Percentiles rank a stretch among this genome's conserved stretches.
Evolutionary conservation across 1,140 invertebrate genomes (phyloP).

Genomic region (Globodera rostochiensis): DNA sequence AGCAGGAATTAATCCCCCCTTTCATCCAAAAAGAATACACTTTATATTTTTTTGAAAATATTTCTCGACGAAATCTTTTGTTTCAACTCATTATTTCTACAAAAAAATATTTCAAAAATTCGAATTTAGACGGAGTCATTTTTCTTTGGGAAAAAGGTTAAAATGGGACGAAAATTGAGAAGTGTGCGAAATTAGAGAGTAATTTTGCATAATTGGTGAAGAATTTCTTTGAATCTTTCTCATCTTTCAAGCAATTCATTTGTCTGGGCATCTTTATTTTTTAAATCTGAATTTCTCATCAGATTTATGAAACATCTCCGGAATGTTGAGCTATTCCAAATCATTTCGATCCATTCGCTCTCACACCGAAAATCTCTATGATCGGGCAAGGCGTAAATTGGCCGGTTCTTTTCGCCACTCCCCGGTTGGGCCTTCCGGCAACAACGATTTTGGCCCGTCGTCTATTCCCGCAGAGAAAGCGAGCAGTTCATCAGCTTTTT

Average conservation of each 20-base stretch:
- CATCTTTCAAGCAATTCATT: neutral
- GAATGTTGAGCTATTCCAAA: conserved; percentile 43
- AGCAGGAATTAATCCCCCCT: too few relatives aligned
- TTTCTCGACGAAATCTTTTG: too few relatives aligned
- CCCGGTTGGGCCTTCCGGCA: neutral
- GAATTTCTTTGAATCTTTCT: conserved; percentile 4
- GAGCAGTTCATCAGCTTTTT: neutral
- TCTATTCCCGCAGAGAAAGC: conserved; percentile 11
- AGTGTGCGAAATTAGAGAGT: neutral
- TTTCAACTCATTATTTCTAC: too few relatives aligned
- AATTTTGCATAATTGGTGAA: neutral
- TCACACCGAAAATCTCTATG: conserved; percentile 45
- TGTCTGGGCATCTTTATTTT: neutral
- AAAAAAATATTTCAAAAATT: too few relatives aligned
- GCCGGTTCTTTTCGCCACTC: conserved; percentile 37
- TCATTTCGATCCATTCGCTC: conserved; percentile 42
- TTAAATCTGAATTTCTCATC: neutral
- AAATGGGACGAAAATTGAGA: conserved; percentile 3
- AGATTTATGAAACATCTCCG: neutral
- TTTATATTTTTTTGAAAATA: too few relatives aligned
- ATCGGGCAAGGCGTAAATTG: conserved; percentile 39
- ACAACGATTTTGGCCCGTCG: neutral
- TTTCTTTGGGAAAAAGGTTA: too few relatives aligned
- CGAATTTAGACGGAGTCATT: too few relatives aligned
- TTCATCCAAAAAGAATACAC: too few relatives aligned